phyloP scores from a whole-genome alignment of 1,140 invertebrate genomes.

The Drosophila nigromelanica region DNA sequence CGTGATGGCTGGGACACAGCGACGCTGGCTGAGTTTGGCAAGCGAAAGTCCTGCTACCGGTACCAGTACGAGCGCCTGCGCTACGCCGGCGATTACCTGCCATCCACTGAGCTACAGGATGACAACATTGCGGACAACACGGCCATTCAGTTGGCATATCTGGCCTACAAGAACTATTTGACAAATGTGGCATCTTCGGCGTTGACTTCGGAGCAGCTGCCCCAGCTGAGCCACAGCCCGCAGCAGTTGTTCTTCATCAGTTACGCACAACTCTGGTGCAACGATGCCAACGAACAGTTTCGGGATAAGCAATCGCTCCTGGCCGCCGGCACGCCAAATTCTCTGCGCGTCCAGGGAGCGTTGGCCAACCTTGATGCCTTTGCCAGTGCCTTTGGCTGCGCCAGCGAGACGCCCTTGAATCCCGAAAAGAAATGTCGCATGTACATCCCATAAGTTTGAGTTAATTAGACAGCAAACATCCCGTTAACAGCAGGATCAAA shows the following conservation, averaged over 20 bases:
- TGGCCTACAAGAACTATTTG: constrained; percentile 84
- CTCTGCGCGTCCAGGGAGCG: constrained; percentile 60
- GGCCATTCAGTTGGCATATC: constrained; percentile 87
- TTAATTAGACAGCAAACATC: background rate
- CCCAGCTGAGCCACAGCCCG: constrained; percentile 84
- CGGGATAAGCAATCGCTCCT: constrained; percentile 77
- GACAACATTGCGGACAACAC: constrained; percentile 90
- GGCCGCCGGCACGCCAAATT: constrained; percentile 50
- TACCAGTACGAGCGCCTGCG: constrained; percentile 66
- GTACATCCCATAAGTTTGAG: constrained; percentile 26
- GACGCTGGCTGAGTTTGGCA: constrained; percentile 48
- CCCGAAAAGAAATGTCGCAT: constrained; percentile 84
- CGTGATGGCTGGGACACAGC: constrained; percentile 58
- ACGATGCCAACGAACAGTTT: constrained; percentile 56
- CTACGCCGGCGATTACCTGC: constrained; percentile 84
- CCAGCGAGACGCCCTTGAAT: constrained; percentile 86
- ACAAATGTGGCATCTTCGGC: constrained; percentile 19
- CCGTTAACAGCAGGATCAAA: too few relatives aligned
- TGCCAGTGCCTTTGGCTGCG: constrained; percentile 50
- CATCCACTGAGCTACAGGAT: constrained; percentile 87
- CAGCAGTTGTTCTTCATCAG: constrained; percentile 90
- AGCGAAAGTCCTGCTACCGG: constrained; percentile 65
- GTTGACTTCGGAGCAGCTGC: constrained; percentile 82
- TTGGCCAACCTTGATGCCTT: constrained; percentile 62
- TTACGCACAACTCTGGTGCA: constrained; percentile 86